Conservation (phyloP, 2,888 invertebrate species). For the Dolichomitus sp. region DNA sequence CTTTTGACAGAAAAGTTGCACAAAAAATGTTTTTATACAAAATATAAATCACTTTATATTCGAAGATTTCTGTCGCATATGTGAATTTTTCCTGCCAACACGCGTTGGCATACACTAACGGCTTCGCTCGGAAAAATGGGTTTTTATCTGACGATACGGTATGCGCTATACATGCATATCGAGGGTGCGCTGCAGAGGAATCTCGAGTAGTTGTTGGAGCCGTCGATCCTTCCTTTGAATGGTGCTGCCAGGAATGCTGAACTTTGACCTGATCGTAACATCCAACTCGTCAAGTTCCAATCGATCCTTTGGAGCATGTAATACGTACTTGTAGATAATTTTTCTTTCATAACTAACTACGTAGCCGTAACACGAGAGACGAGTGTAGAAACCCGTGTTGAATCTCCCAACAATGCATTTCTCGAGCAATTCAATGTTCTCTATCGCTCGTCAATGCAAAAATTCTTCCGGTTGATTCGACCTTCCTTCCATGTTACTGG, state of each 20-base stretch:
- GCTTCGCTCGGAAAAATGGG: no score
- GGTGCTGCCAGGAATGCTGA: conserved; percentile 40
- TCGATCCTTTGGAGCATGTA: conserved; percentile 21
- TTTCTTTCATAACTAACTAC: conserved; percentile 54
- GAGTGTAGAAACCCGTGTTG: neutral
- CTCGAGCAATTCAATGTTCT: neutral
- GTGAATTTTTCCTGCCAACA: no score
- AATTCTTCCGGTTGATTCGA: conserved; percentile 49
- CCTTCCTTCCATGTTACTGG: conserved; percentile 31
- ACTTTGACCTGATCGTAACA: conserved; percentile 40
- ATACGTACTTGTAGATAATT: conserved; percentile 19
- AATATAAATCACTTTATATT: no score
- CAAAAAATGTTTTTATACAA: no score
- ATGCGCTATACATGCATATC: neutral
- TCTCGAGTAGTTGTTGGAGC: conserved; percentile 40
- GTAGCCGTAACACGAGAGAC: neutral
- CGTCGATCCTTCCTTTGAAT: conserved; percentile 32
- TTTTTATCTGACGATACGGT: no score
- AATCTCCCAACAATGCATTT: conserved; percentile 34
- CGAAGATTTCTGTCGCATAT: no score
- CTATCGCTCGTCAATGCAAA: conserved; percentile 35
- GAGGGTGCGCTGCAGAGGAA: conserved; percentile 35
- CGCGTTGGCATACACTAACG: no score
- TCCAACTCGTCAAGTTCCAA: conserved; percentile 26
- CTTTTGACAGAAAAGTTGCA: no score